Conservation (phyloP, 2,113 vertebrate species). For the Propithecus coquereli region DNA sequence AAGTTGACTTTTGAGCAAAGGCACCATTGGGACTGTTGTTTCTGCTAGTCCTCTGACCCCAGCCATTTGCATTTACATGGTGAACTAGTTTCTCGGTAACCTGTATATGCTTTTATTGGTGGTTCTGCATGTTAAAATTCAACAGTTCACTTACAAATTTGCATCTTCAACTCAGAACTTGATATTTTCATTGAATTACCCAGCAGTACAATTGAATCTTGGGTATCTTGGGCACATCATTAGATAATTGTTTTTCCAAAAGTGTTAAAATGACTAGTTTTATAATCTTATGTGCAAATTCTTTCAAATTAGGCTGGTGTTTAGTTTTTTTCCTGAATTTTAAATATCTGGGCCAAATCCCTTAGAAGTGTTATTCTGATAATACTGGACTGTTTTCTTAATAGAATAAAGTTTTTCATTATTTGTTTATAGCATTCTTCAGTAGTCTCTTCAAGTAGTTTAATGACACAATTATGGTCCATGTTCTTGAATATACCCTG, state of each 20-base stretch:
- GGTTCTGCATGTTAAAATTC: not conserved
- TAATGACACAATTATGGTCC: not conserved
- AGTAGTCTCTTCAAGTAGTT: not conserved
- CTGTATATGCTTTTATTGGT: constrained; percentile 43
- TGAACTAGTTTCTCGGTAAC: constrained; percentile 78
- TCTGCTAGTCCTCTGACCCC: constrained; percentile 84
- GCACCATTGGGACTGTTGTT: constrained; percentile 83
- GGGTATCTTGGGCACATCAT: not conserved
- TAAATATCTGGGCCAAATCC: not conserved
- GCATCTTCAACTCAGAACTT: not conserved
- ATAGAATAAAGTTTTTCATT: not conserved
- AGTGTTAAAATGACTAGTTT: not conserved
- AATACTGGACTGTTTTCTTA: not conserved
- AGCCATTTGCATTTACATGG: constrained; percentile 83
- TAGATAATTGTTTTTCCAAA: not conserved
- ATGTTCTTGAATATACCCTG: too few relatives aligned
- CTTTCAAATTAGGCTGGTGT: not conserved
- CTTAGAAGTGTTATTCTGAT: not conserved
- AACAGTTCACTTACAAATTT: too few relatives aligned
- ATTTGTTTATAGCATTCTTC: not conserved
- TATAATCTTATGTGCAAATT: not conserved
- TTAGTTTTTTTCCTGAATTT: not conserved
- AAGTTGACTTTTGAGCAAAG: constrained; percentile 83
- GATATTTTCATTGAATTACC: not conserved
- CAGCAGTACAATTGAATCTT: not conserved